Percentiles rank a stretch among this genome's conserved stretches.
Conservation (phyloP, 2,888 invertebrate species). For the Eupithecia dodoneata region DNA sequence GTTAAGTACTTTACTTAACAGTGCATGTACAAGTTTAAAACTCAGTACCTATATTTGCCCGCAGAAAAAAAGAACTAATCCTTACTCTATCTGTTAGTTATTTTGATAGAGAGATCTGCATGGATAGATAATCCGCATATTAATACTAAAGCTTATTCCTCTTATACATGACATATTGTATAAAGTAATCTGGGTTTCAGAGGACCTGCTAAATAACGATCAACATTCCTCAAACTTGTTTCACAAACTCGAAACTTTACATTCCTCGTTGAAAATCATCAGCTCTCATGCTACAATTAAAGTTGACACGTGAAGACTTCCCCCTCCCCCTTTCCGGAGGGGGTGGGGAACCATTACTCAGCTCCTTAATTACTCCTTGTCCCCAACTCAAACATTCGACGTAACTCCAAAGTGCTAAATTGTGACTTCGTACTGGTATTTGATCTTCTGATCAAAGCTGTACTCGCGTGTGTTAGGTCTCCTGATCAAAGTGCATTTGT, state of each 20-base stretch:
- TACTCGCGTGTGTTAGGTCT: not conserved
- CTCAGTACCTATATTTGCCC: too few relatives aligned
- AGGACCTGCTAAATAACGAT: not conserved
- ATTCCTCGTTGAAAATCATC: not conserved
- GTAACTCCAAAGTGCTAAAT: constrained; percentile 8
- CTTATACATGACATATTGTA: not conserved
- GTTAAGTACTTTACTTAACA: too few relatives aligned
- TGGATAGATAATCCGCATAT: not conserved
- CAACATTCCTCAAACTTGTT: not conserved
- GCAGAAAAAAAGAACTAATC: too few relatives aligned
- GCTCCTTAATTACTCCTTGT: constrained; percentile 50
- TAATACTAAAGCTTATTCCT: not conserved
- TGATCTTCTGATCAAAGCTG: constrained; percentile 35
- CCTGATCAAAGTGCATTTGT: not conserved
- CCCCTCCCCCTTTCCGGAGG: constrained; percentile 3
- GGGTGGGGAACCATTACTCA: constrained; percentile 44
- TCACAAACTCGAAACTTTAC: not conserved
- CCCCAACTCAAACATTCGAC: constrained; percentile 49
- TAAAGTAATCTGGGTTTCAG: not conserved
- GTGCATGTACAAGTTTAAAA: too few relatives aligned
- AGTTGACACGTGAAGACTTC: constrained; percentile 25
- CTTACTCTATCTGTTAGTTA: too few relatives aligned
- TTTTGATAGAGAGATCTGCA: too few relatives aligned
- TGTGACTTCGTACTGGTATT: constrained; percentile 42
- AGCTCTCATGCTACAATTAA: constrained; percentile 12